A percentile compares a stretch with the other conserved stretches of the same genome.
Evolutionary conservation across 2,113 vertebrate genomes (phyloP).

Genomic region (Azemiops feae): DNA sequence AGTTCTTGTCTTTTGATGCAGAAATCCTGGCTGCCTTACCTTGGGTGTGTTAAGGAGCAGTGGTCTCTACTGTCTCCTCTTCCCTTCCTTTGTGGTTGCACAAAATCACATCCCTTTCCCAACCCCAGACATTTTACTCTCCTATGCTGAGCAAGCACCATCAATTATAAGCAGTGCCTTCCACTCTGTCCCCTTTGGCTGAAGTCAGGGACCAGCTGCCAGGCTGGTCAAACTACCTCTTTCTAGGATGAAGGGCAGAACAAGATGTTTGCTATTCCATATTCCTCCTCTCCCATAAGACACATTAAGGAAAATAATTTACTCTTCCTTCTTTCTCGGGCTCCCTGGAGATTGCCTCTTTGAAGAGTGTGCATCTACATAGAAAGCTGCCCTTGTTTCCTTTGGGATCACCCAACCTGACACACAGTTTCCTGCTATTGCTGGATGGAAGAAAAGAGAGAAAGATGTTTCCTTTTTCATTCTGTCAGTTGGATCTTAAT

Average conservation of each 20-base stretch:
- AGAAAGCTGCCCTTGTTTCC: background rate
- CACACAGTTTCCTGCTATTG: background rate
- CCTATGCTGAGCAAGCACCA: background rate
- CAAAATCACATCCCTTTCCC: background rate
- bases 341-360: background rate
- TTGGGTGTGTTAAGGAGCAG: background rate
- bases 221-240: background rate
- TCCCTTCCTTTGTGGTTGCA: background rate
- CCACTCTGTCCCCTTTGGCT: background rate
- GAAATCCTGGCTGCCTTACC: background rate
- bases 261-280: background rate
- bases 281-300: background rate
- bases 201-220: background rate
- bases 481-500: background rate
- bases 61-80: background rate
- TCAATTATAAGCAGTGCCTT: background rate
- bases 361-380: background rate
- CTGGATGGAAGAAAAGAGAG: background rate
- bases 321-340: background rate
- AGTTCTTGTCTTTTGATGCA: background rate
- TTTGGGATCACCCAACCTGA: background rate
- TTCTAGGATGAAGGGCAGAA: background rate
- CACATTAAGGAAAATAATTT: background rate
- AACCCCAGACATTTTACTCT: background rate
- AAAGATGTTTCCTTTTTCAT: background rate